Conservation (phyloP, 2,888 invertebrate species). For the Peribatodes rhomboidaria region DNA sequence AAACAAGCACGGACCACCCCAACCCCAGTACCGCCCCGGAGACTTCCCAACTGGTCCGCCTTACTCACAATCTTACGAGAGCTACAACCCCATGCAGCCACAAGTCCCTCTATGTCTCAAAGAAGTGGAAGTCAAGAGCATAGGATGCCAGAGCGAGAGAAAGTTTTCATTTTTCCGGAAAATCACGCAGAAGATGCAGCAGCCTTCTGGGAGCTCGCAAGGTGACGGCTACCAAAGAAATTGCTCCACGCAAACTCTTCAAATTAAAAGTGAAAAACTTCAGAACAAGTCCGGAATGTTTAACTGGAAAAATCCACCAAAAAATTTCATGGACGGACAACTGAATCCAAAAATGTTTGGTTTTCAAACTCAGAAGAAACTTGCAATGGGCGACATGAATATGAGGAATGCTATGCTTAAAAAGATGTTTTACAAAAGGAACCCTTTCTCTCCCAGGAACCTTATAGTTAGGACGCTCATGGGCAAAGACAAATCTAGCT, state of each 20-base stretch:
- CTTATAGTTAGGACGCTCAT: slow-evolving; percentile 70
- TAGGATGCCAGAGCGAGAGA: slow-evolving; percentile 75
- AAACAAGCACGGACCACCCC: slow-evolving; percentile 7
- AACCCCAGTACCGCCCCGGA: slow-evolving; percentile 28
- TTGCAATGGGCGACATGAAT: slow-evolving; percentile 68
- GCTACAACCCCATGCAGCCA: slow-evolving; percentile 54
- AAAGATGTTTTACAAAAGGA: slow-evolving; percentile 73
- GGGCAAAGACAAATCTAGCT: slow-evolving; percentile 72
- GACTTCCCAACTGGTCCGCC: slow-evolving; percentile 51
- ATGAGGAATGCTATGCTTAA: slow-evolving; percentile 71
- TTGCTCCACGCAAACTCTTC: slow-evolving; percentile 55
- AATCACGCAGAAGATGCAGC: slow-evolving; percentile 63
- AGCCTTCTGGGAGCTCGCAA: slow-evolving; percentile 38
- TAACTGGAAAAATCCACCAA: slow-evolving; percentile 66
- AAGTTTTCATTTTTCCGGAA: slow-evolving; percentile 70
- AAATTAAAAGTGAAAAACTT: slow-evolving; percentile 10
- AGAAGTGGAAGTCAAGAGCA: slow-evolving; percentile 79
- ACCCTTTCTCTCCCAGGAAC: slow-evolving; percentile 77
- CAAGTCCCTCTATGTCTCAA: slow-evolving; percentile 74
- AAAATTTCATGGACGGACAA: slow-evolving; percentile 50
- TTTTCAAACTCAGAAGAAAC: slow-evolving; percentile 64
- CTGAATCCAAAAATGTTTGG: slow-evolving; percentile 59
- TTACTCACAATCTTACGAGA: slow-evolving; percentile 52
- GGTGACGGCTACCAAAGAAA: slow-evolving; percentile 48
- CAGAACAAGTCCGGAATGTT: slow-evolving; percentile 54